phyloP scores from a whole-genome alignment of 2,113 vertebrate genomes.

The Nothoprocta pentlandii region DNA sequence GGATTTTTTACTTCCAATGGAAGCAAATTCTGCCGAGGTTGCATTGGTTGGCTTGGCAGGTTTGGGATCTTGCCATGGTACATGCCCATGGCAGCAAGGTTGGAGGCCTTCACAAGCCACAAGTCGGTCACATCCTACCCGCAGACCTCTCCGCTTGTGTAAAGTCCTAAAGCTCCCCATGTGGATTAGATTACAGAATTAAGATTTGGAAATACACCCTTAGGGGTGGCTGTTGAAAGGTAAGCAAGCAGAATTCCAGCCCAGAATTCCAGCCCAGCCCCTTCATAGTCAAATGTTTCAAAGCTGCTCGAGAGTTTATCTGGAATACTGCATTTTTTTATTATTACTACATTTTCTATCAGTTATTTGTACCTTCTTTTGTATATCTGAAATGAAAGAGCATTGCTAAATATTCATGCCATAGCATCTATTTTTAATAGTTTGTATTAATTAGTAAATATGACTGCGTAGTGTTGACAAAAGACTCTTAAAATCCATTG shows the following conservation, averaged over 20 bases:
- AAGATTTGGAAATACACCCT: not conserved
- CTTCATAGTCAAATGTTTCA: not conserved
- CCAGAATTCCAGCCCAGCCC: not conserved
- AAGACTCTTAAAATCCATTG: not conserved
- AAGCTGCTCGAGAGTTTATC: not conserved
- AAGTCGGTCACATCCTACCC: not conserved
- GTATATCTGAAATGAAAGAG: constrained; percentile 11
- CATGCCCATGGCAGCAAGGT: accelerated
- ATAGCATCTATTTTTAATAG: constrained; percentile 40
- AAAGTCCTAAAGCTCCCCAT: not conserved
- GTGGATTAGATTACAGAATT: constrained; percentile 1
- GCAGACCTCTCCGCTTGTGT: not conserved
- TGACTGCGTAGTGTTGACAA: not conserved
- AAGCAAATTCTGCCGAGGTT: not conserved
- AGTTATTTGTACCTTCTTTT: not conserved
- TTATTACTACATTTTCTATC: not conserved
- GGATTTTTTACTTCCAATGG: not conserved
- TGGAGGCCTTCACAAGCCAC: not conserved
- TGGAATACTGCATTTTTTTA: not conserved
- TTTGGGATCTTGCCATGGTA: not conserved
- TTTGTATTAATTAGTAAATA: not conserved
- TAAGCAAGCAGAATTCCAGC: not conserved
- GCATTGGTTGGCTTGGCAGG: not conserved
- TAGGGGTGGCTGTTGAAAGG: not conserved
- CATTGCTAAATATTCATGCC: not conserved